Evolutionary conservation across 2,113 vertebrate species (phyloP).

Genomic region (Ivindomyrus marchei): DNA sequence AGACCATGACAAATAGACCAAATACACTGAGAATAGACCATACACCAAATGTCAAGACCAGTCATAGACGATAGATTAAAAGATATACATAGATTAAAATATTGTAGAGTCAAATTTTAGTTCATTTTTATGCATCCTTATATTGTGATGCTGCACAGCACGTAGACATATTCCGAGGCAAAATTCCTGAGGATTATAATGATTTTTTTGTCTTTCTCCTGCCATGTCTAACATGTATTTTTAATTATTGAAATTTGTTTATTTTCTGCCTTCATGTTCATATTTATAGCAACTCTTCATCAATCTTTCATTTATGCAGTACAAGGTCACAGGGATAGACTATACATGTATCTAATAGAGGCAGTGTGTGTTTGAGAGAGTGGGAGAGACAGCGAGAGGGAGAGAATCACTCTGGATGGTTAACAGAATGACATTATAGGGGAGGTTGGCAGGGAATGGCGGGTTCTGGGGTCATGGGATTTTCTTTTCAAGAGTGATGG

Average conservation of each 20-base stretch:
- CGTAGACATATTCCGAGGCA: not conserved
- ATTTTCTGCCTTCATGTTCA: not conserved
- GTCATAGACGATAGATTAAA: not conserved
- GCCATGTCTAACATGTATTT: not conserved
- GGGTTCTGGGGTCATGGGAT: not conserved
- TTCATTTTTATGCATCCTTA: not conserved
- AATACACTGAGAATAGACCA: not conserved
- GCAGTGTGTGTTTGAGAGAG: not conserved
- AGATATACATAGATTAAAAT: not conserved
- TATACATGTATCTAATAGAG: not conserved
- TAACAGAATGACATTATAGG: not conserved
- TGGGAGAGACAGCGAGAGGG: not conserved
- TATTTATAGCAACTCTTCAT: constrained; percentile 1
- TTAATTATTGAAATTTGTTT: not conserved
- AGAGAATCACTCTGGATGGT: not conserved
- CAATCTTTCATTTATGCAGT: not conserved
- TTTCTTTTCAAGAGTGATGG: not conserved
- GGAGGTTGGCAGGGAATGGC: not conserved
- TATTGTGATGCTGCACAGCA: not conserved
- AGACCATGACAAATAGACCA: not conserved
- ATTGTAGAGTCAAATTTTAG: not conserved
- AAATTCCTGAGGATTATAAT: not conserved
- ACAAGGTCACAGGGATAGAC: not conserved
- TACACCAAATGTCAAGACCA: no score
- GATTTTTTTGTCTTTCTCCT: not conserved